Evolutionary conservation across 2,797 vertebrate genomes (phyloP), one percentile per base, ranked within the genome.

Genomic region (Allobates femoralis): DNA sequence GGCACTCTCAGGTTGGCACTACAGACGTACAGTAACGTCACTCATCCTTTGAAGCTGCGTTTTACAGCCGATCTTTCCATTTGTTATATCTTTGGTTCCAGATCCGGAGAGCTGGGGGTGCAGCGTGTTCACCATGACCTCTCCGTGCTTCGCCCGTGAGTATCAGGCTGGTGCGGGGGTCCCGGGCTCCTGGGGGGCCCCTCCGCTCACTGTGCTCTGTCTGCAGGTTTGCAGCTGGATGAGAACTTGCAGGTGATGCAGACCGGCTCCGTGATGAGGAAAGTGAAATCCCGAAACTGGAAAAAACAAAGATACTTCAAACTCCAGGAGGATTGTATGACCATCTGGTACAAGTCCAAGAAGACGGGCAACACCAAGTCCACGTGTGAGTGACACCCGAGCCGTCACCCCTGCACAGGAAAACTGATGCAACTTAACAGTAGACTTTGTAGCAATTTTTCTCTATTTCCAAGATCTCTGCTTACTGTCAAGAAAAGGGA

Each of bases 331-430:
- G 97, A 99, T 8, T 94, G 96, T 86, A 93, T 96, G 95, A 98
- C 96, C 0, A 94, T 99, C 90, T 97, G 96, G 95, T 98, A 99
- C 90, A 95, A 97, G 89, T 98, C 96, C 86, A 96, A 95, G 92
- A 96, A 94, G 89, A 93, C 95, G 0, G 95, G 96, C 79, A 96
- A 90, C 86, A 94, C 92, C 74, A 96, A 97, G 91, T 96, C 96
- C 89, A 97, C 95, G 41, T 99, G 98, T 99, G 93, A 96, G 98
- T 95, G 82, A 87, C 15, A 14, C 26, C 4, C 5, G 7, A 3
- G 0, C 16, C 0, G 16, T 4, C 62, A 23, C 10, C 19, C 5
- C 7, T 23, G 3, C 51, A 53, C 15, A 53, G 12, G 16, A 53
- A 0, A 16, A 64, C 10, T 15, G 28, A n/a, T 64, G 60, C 11